Conservation (phyloP, 2,797 vertebrate genomes). For the Leucoraja ocellata region DNA sequence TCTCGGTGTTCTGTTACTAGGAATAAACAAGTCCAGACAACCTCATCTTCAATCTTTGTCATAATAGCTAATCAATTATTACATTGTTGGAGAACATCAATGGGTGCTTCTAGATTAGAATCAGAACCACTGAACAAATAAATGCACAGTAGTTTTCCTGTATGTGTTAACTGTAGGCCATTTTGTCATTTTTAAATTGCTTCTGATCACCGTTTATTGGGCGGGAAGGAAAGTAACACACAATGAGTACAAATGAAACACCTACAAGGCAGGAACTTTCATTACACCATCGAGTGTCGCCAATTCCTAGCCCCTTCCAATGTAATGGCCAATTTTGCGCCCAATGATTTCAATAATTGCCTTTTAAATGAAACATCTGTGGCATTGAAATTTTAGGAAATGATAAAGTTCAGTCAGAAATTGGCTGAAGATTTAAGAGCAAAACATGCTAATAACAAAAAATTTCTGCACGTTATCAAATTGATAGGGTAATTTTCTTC, state of each 20-base stretch:
- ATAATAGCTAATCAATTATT: background rate
- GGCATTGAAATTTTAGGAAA: slow-evolving; percentile 1
- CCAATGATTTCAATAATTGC: slow-evolving; percentile 20
- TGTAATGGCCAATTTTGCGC: background rate
- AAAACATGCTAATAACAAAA: background rate
- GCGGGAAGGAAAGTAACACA: background rate
- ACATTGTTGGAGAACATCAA: background rate
- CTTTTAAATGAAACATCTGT: slow-evolving; percentile 16
- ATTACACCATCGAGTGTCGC: background rate
- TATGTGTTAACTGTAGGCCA: background rate
- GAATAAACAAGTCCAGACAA: background rate
- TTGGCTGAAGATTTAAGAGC: slow-evolving; percentile 15
- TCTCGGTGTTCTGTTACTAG: background rate
- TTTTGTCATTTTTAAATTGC: background rate
- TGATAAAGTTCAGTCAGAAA: slow-evolving; percentile 5
- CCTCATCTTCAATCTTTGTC: background rate
- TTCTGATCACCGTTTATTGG: background rate
- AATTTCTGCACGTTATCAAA: background rate
- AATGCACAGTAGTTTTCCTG: background rate
- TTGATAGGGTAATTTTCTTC: background rate
- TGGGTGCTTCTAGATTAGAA: background rate
- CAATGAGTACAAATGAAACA: background rate
- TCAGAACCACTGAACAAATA: background rate
- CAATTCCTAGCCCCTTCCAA: background rate
- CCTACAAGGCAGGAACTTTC: background rate